Percentiles rank a stretch among this genome's conserved stretches.
Evolutionary conservation across 2,113 vertebrate genomes (phyloP).

Genomic region (Microcebus murinus): DNA sequence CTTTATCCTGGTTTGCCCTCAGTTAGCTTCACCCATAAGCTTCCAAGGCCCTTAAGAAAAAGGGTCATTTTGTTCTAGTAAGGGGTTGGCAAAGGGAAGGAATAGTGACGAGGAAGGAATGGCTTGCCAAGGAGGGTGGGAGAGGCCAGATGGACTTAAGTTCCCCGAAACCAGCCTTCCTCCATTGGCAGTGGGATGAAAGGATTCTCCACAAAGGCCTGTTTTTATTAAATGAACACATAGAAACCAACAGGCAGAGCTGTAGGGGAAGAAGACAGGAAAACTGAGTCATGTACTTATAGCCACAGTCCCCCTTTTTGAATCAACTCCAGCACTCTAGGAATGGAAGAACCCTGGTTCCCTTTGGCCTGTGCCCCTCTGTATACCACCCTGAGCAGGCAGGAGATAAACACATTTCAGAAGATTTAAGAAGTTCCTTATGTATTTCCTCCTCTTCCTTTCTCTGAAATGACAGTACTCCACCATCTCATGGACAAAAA

Average conservation of each 20-base stretch:
- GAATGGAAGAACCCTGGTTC: not conserved
- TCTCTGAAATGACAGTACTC: slow-evolving; percentile 35
- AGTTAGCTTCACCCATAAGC: not conserved
- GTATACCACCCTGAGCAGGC: not conserved
- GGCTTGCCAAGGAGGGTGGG: not conserved
- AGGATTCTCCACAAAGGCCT: not conserved
- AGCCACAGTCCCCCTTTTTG: not conserved
- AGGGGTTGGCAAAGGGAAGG: not conserved
- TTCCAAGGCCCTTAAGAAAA: slow-evolving; percentile 17
- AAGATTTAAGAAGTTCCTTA: slow-evolving; percentile 8
- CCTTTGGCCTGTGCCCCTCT: slow-evolving; percentile 9
- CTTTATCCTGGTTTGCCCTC: not conserved
- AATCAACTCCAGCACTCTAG: slow-evolving; percentile 8
- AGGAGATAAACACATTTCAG: not conserved
- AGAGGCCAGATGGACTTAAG: not conserved
- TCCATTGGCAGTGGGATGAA: not conserved
- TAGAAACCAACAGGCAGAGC: not conserved
- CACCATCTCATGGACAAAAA: not conserved
- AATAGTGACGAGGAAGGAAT: not conserved
- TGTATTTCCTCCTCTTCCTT: slow-evolving; percentile 23
- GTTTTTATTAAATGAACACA: not conserved
- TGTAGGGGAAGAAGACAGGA: not conserved
- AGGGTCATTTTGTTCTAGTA: slow-evolving; percentile 29
- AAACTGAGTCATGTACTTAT: not conserved
- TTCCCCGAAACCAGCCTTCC: not conserved